Percentiles rank a stretch among this genome's conserved stretches.
These are phyloP conservation scores for Parascotia fuliginaria DNA, from an alignment of 2,888 invertebrate genomes.

Conservation along the genomic window DNA sequence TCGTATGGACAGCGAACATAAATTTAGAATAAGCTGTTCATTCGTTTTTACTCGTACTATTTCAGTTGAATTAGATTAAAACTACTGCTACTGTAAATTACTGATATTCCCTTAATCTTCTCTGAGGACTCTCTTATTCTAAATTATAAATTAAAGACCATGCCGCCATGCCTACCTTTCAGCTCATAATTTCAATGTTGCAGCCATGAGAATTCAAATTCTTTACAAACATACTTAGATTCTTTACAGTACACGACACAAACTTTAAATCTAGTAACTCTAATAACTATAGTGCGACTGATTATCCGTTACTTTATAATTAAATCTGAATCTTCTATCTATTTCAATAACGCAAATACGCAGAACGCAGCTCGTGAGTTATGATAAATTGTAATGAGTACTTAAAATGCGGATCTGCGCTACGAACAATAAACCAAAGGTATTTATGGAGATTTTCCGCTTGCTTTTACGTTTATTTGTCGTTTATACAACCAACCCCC, in stretches of 20 bases:
- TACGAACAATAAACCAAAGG: not conserved
- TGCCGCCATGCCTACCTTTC: too few species aligned
- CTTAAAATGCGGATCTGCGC: not conserved
- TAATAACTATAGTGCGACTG: too few species aligned
- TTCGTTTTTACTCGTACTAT: not conserved
- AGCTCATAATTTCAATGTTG: too few species aligned
- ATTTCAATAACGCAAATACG: not conserved
- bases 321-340: not conserved
- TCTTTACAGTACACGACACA: too few species aligned
- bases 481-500: not conserved
- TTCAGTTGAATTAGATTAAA: not conserved
- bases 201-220: too few species aligned
- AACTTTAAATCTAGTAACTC: too few species aligned
- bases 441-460: constrained; percentile 1
- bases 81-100: too few species aligned
- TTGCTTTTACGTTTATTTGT: not conserved
- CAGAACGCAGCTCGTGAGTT: not conserved
- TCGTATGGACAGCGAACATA: not conserved
- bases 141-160: too few species aligned
- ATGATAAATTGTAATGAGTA: not conserved
- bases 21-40: not conserved
- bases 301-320: not conserved
- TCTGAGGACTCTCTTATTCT: too few species aligned
- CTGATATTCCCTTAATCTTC: too few species aligned
- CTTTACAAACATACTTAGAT: too few species aligned